Evolutionary conservation across 2,113 vertebrate genomes (phyloP).

Genomic region (Myotis brandtii): DNA sequence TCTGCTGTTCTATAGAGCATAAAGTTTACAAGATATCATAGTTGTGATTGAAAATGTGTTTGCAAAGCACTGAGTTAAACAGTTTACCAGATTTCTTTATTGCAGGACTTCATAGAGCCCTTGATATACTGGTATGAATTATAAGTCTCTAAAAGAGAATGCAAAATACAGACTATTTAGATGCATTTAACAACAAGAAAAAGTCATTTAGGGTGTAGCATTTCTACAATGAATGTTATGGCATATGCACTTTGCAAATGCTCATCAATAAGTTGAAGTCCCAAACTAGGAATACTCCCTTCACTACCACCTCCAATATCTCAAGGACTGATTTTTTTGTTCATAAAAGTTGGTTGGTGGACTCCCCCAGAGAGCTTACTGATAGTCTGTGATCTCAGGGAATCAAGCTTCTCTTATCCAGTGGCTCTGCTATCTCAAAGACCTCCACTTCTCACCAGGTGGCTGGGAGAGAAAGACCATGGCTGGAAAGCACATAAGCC

Average conservation of each 20-base stretch:
- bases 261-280: not conserved
- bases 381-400: not conserved
- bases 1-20: not conserved
- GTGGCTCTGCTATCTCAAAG: not conserved
- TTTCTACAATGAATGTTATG: not conserved
- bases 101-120: not conserved
- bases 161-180: not conserved
- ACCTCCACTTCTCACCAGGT: not conserved
- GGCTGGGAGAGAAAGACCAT: not conserved
- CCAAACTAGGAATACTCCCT: not conserved
- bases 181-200: not conserved
- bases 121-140: not conserved
- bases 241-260: not conserved
- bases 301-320: not conserved
- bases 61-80: not conserved
- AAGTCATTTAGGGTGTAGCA: not conserved
- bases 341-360: not conserved
- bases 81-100: not conserved
- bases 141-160: not conserved
- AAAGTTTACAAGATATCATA: not conserved
- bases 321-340: not conserved
- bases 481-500: not conserved
- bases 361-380: not conserved
- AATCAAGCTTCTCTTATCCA: not conserved
- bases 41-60: not conserved